Percentiles rank a stretch among this genome's conserved stretches.
phyloP scores from a whole-genome alignment of 2,888 invertebrate species.

The Listrodromus nycthemerus region DNA sequence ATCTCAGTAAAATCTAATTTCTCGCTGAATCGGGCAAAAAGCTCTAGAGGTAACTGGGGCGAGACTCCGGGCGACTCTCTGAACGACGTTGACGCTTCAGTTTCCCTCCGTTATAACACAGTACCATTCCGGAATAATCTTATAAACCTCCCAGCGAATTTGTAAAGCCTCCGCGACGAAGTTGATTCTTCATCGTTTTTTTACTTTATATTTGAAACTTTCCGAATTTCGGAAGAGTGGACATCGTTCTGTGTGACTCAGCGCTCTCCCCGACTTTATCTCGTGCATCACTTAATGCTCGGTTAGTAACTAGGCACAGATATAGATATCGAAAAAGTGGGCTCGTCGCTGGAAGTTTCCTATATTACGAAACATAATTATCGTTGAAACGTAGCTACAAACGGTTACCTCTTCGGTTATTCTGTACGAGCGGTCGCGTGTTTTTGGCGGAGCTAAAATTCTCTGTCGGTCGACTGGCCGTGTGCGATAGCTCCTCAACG shows the following conservation, averaged over 20 bases:
- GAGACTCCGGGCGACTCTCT: neutral
- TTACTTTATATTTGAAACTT: neutral
- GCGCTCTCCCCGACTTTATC: neutral
- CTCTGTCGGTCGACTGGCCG: conserved; percentile 56
- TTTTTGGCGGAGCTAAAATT: conserved; percentile 3
- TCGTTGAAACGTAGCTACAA: conserved; percentile 55
- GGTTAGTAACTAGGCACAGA: neutral
- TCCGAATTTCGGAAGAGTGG: neutral
- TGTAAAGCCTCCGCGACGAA: neutral
- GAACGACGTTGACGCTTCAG: neutral
- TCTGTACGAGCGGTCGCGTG: conserved; percentile 21
- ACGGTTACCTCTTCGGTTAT: conserved; percentile 49
- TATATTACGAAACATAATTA: conserved; percentile 52
- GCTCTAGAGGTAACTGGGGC: neutral
- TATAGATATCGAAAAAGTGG: neutral
- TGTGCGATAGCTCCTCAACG: conserved; percentile 59
- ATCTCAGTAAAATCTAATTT: neutral
- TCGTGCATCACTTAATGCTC: conserved; percentile 5
- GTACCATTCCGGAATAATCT: neutral
- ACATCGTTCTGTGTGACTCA: neutral
- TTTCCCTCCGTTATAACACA: neutral
- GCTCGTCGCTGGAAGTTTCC: conserved; percentile 34
- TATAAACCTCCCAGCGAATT: conserved; percentile 2
- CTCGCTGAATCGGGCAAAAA: neutral
- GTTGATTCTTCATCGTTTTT: neutral